Evolutionary conservation across 2,797 vertebrate species (phyloP), one percentile per base, ranked within the genome.

Genomic region (Crenuchus spilurus): DNA sequence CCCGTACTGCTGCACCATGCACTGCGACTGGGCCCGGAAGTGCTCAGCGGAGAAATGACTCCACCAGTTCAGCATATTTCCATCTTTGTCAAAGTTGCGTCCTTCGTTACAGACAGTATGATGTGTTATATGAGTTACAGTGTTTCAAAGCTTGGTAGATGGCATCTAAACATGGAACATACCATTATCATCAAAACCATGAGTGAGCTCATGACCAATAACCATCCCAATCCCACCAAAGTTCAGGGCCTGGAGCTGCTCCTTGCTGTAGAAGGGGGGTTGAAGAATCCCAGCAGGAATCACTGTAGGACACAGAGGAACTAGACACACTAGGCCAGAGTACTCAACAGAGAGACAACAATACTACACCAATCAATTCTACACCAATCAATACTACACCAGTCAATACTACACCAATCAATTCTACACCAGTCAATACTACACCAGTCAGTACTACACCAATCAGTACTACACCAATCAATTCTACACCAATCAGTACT

Each of bases 31-130:
- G 39, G 95, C 91, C 81, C 92, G 94, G 85, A 99, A 99, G 82
- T 94, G 94, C 82, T 90, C 91, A 0, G 95, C 94, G 0, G 96
- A 99, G 90, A 92, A 97, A 83, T 97, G 96, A 81, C 95, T 98
- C 96, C 97, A 98, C 97, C 97, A 98, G 82, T 98, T 96, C 49
- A 96, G 84, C 96, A 98, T 96, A 68, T 98, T 99, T 11, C 97
- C 96, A 0, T 97, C 92, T 82, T 95, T 95, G 88, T 99, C 97
- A 49, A 97, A 99, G 88, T 98, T 98, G 60, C 96, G 92, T 9
- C 97, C 97, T 99, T 87, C 60, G 42, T 57, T 24, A 60, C 24
- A 52, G 9, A 33, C 18, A 28, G 1, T 0, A 31, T 11, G 13
- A 37, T 6, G 52, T 60, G 11, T 5, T 11, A 60, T 8, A 31